phyloP scores from a whole-genome alignment of 2,888 invertebrate species.

The Orthosia cruda region DNA sequence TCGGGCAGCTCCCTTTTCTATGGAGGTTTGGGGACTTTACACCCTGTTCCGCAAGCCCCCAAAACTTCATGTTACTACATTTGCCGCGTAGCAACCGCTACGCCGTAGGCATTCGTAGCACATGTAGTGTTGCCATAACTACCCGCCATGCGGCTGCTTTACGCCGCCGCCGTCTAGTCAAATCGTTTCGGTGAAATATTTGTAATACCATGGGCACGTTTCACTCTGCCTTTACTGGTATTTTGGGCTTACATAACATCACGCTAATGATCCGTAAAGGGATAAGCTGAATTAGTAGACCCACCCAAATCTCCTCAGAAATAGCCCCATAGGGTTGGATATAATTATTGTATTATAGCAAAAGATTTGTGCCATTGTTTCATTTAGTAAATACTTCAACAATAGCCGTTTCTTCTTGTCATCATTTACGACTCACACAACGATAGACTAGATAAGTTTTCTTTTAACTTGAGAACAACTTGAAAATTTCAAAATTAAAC shows the following conservation, averaged over 20 bases:
- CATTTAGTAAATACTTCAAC: no score
- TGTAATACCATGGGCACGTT: conserved; percentile 49
- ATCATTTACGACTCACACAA: no score
- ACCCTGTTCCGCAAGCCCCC: no score
- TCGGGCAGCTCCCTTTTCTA: no score
- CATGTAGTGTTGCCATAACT: conserved; percentile 57
- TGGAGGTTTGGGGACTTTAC: no score
- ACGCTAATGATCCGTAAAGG: conserved; percentile 46
- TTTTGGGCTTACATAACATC: conserved; percentile 47
- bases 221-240: conserved; percentile 57
- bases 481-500: conserved; percentile 49
- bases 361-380: no score
- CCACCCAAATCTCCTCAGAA: no score
- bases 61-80: conserved; percentile 30
- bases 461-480: conserved; percentile 30
- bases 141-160: conserved; percentile 57
- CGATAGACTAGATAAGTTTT: conserved; percentile 12
- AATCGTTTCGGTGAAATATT: conserved; percentile 61
- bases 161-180: conserved; percentile 37
- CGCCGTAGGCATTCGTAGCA: conserved; percentile 63
- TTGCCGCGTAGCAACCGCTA: conserved; percentile 55
- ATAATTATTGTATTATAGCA: no score
- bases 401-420: no score
- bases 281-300: not conserved
- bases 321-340: no score